Percentiles rank a stretch among this genome's conserved stretches.
Conservation (phyloP, 2,113 vertebrate species). For the Tupaia tana region DNA sequence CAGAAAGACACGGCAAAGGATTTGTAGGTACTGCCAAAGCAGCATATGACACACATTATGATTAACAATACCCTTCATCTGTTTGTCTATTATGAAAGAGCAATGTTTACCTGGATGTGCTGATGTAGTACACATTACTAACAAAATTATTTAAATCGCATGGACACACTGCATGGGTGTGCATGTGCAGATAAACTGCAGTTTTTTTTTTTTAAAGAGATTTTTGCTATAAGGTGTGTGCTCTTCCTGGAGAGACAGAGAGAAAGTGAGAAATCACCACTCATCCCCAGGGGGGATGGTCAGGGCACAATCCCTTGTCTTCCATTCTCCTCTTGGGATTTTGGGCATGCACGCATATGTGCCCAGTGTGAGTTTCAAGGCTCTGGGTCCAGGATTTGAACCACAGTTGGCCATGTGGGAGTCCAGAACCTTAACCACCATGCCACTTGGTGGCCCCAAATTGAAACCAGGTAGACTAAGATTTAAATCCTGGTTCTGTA, state of each 20-base stretch:
- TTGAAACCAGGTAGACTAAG: not conserved
- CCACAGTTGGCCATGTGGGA: too few species aligned
- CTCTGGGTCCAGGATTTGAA: too few species aligned
- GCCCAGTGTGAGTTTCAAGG: too few species aligned
- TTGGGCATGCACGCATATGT: too few species aligned
- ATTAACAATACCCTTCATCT: not conserved
- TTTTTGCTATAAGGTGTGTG: too few species aligned
- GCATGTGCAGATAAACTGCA: not conserved
- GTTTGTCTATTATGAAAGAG: not conserved
- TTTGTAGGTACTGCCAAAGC: not conserved
- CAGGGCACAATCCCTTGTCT: too few species aligned
- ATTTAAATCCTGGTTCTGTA: slow-evolving; percentile 15
- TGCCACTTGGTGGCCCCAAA: too few species aligned
- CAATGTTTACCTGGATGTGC: not conserved
- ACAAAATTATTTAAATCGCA: slow-evolving; percentile 8
- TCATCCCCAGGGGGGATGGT: too few species aligned
- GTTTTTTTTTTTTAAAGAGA: not conserved
- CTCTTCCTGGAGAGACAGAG: too few species aligned
- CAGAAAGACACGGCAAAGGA: not conserved
- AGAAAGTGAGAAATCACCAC: too few species aligned
- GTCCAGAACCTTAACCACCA: too few species aligned
- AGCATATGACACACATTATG: not conserved
- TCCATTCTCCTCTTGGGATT: too few species aligned
- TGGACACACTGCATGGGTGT: not conserved
- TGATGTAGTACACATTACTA: not conserved